Percentiles rank a stretch among this genome's conserved stretches.
These are phyloP conservation scores for Ariopsis seemanni DNA, from an alignment of 2,113 vertebrate genomes.

Conservation along the genomic window DNA sequence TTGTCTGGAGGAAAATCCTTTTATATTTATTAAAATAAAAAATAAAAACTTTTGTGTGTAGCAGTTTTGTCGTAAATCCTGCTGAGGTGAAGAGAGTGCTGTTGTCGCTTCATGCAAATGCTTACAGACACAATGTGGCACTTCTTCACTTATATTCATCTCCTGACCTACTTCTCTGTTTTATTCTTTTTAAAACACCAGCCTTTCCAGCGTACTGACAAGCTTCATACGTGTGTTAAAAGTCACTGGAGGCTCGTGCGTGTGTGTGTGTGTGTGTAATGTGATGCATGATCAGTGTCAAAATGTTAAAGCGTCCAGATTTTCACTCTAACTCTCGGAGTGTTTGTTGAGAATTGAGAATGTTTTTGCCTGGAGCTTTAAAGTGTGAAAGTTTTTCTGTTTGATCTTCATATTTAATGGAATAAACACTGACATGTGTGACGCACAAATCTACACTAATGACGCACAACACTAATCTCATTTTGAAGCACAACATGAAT, in stretches of 20 bases:
- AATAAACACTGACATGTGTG: conserved; percentile 11
- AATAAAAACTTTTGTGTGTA: conserved; percentile 33
- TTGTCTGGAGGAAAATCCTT: conserved; percentile 29
- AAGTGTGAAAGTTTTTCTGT: conserved; percentile 8
- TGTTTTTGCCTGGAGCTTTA: conserved; percentile 1
- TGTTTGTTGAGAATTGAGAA: neutral
- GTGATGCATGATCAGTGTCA: neutral
- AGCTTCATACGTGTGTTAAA: neutral
- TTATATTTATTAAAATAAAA: conserved; percentile 11
- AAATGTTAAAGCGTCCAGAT: neutral
- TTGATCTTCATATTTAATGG: neutral
- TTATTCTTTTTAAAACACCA: neutral
- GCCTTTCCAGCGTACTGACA: neutral
- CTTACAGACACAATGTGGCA: neutral
- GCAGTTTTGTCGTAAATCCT: conserved; percentile 54
- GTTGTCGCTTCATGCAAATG: neutral
- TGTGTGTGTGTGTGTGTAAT: neutral
- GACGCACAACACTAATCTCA: neutral
- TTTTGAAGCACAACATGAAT: neutral
- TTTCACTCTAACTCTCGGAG: neutral
- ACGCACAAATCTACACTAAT: conserved; percentile 2
- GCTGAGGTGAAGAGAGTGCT: conserved; percentile 28
- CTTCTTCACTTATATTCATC: neutral
- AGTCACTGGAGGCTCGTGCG: neutral
- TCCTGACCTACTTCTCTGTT: conserved; percentile 8